Evolutionary conservation across 2,113 vertebrate genomes (phyloP).

Genomic region (Xerus inauris): DNA sequence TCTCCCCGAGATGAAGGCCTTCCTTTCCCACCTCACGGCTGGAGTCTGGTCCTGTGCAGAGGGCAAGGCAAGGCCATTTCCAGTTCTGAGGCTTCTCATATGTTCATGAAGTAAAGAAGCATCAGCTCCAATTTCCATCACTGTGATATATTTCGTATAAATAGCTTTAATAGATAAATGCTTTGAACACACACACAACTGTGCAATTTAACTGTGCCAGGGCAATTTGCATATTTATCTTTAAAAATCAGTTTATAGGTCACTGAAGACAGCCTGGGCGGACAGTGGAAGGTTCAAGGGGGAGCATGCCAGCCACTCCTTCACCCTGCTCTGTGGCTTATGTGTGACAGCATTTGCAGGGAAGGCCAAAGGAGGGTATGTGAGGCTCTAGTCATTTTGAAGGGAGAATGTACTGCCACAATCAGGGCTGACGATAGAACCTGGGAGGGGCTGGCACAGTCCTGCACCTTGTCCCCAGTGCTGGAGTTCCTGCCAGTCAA

Average conservation of each 20-base stretch:
- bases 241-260: background rate
- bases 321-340: background rate
- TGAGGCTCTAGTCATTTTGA: background rate
- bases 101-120: background rate
- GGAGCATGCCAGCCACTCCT: background rate
- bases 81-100: background rate
- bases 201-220: background rate
- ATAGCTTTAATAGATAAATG: background rate
- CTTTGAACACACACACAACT: background rate
- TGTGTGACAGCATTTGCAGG: background rate
- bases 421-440: background rate
- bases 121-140: background rate
- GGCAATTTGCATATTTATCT: background rate
- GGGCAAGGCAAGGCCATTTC: background rate
- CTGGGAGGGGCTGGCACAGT: background rate
- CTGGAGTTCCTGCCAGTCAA: background rate
- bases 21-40: accelerated
- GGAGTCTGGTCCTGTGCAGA: background rate
- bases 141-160: background rate
- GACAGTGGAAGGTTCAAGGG: background rate
- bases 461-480: background rate
- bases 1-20: background rate
- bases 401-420: no score
- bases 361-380: background rate
- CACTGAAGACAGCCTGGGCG: background rate